Evolutionary conservation across 1,140 invertebrate genomes (phyloP), one percentile per base, ranked within the genome.

Genomic region (Choristoneura fumiferana): DNA sequence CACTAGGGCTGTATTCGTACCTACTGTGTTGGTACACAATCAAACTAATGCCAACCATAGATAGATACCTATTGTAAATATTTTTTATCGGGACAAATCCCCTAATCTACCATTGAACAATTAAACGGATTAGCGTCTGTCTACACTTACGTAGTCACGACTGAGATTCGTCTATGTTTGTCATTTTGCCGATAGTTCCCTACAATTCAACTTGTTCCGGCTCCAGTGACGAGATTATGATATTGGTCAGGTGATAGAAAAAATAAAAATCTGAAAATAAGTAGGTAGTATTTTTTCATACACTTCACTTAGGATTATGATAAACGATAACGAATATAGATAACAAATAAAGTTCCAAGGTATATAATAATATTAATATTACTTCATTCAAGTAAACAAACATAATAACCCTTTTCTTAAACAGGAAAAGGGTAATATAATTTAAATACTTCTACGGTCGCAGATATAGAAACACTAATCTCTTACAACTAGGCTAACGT

Each of bases 231-330:
- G 76, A 76, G 64, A 71, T 76, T 78, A 85, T 75, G 79, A 80
- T 78, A 84, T 83, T 83, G 82, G 76, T 87, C 80, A 74, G 81
- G 80, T 81, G 81, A 85, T 77, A 87, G 79, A 83, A 85, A 88
- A 89, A 89, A 87, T 89, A 86, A 89, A 86, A 89, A 89, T 85
- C 84, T 87, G 81, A 86, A 87, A 89, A 86, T 86, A 87, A 88
- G 73, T 89, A 87, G 73, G 80, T 74, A 87, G 83, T 66, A 84
- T 89, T 85, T 86, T 89, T 87, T 86, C 79, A 85, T 74, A 86
- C 72, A 84, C 78, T 81, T 87, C 81, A 76, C 76, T 85, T 83
- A 84, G 66, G 74, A 72, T 74, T 37, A 77, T 65, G 64, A 80
- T 78, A 84, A 87, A 84, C 63, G 73, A 73, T 80, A 81, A 79